Conservation (phyloP, 2,797 vertebrate genomes). For the Bovichtus variegatus region DNA sequence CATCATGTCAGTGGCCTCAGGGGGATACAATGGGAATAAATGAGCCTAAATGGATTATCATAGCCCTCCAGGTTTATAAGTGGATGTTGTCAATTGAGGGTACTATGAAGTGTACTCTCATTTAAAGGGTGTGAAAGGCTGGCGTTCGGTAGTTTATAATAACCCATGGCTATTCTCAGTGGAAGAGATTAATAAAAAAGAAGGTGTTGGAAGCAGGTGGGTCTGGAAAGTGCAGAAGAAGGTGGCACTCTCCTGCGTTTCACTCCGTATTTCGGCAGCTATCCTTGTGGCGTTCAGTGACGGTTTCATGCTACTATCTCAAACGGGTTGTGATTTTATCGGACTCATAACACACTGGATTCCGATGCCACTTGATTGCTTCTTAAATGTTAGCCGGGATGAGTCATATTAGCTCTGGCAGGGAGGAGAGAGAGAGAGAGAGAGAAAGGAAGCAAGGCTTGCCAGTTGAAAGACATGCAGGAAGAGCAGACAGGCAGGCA, state of each 20-base stretch:
- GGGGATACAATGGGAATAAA: slow-evolving; percentile 81
- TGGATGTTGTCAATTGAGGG: slow-evolving; percentile 76
- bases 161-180: slow-evolving; percentile 40
- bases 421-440: slow-evolving; percentile 31
- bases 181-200: slow-evolving; percentile 26
- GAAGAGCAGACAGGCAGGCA: slow-evolving; percentile 28
- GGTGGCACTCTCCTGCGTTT: slow-evolving; percentile 32
- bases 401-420: slow-evolving; percentile 78
- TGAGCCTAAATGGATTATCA: slow-evolving; percentile 83
- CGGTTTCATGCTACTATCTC: slow-evolving; percentile 28
- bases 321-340: slow-evolving; percentile 60
- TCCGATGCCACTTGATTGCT: slow-evolving; percentile 70
- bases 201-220: slow-evolving; percentile 64
- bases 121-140: slow-evolving; percentile 75
- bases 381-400: slow-evolving; percentile 80
- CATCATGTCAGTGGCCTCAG: slow-evolving; percentile 78
- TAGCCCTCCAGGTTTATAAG: slow-evolving; percentile 80
- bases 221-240: slow-evolving; percentile 47
- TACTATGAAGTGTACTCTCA: slow-evolving; percentile 74
- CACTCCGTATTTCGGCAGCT: slow-evolving; percentile 37
- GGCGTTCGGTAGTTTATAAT: slow-evolving; percentile 44
- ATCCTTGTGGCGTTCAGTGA: slow-evolving; percentile 33
- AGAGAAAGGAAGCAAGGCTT: slow-evolving; percentile 44
- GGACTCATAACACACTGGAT: slow-evolving; percentile 52
- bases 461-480: slow-evolving; percentile 42